Percentiles rank a stretch among this genome's conserved stretches.
These are phyloP conservation scores for Thripadectes ignobilis DNA, from an alignment of 2,797 vertebrate genomes.

Conservation along the genomic window DNA sequence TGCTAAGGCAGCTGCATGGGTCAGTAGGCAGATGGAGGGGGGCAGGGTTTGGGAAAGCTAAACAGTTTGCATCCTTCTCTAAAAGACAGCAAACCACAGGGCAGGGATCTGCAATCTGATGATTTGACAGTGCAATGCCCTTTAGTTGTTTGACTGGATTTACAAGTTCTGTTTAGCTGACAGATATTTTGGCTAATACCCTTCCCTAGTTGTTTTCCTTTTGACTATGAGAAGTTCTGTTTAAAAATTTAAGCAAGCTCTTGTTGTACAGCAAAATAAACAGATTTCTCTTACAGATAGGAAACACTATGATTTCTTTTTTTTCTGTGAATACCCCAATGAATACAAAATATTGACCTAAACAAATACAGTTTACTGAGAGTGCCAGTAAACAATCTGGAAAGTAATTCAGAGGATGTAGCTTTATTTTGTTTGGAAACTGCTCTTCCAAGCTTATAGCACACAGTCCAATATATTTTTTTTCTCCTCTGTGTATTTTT, in stretches of 20 bases:
- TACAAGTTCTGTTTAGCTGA: constrained; percentile 64
- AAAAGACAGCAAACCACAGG: constrained; percentile 69
- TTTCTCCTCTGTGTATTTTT: not conserved
- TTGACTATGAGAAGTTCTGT: constrained; percentile 11
- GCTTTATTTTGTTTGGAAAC: constrained; percentile 14
- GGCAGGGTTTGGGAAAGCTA: constrained; percentile 60
- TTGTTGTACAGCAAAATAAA: constrained; percentile 26
- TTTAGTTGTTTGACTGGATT: constrained; percentile 58
- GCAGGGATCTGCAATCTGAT: constrained; percentile 65
- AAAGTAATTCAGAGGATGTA: constrained; percentile 4
- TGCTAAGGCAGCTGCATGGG: constrained; percentile 74
- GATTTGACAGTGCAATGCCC: constrained; percentile 67
- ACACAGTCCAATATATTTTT: not conserved
- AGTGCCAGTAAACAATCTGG: constrained; percentile 23
- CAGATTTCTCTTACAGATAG: constrained; percentile 25
- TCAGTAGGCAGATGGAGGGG: constrained; percentile 77
- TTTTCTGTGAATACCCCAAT: not conserved
- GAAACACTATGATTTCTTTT: not conserved
- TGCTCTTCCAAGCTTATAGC: not conserved
- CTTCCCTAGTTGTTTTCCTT: constrained; percentile 32
- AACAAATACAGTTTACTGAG: constrained; percentile 8
- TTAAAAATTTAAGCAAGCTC: constrained; percentile 40
- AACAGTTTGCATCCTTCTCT: constrained; percentile 67
- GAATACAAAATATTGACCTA: constrained; percentile 46
- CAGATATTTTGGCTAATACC: constrained; percentile 58